Base-by-base conservation (phyloP, 2,797 vertebrate species). In the Prunella strophiata region DNA sequence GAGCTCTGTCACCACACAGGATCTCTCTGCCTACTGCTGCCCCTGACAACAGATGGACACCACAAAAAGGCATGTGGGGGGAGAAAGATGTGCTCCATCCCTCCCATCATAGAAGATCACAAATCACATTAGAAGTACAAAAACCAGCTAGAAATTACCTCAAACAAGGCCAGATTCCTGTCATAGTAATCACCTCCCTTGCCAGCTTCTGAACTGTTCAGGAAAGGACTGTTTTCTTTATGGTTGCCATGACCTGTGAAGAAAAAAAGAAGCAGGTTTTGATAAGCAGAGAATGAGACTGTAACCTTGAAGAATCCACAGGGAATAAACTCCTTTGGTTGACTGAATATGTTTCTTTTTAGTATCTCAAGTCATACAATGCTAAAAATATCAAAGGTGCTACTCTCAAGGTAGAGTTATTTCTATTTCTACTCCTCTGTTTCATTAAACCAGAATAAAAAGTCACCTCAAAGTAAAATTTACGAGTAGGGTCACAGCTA, bases 181-280 rank as follows among this genome's bases (percentile, higher is more conserved):
- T 99, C 99, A 91, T 99, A 99, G 98, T 98, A 99, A 97, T 99
- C 99, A 82, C 96, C 99, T 92, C 98, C 99, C 96, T 98, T 99
- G 92, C 95, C 89, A 25, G 98, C 94, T 59, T 99, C 99, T 48
- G 97, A 82, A 75, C 95, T 98, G 94, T 95, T 98, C 89, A 99
- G 98, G 93, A 99, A 99, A 73, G 99, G 99, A 68, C 99, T 99
- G 97, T 98, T 99, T 96, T 99, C 99, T 97, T 98, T 99, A 96
- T 99, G 99, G 96, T 98, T 99, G 72, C 98, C 98, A 96, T 98
- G 99, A 97, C 99, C 99, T 99, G 82, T 62, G 71, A 89, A 95
- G 47, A 52, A 52, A 84, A 80, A 61, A 92, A 63, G 36, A 10
- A 93, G 40, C 5, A 57, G 13, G 13, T 77, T 94, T 78, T 77